Evolutionary conservation across 2,888 invertebrate genomes (phyloP).

Genomic region (Strigamia transsilvanica): DNA sequence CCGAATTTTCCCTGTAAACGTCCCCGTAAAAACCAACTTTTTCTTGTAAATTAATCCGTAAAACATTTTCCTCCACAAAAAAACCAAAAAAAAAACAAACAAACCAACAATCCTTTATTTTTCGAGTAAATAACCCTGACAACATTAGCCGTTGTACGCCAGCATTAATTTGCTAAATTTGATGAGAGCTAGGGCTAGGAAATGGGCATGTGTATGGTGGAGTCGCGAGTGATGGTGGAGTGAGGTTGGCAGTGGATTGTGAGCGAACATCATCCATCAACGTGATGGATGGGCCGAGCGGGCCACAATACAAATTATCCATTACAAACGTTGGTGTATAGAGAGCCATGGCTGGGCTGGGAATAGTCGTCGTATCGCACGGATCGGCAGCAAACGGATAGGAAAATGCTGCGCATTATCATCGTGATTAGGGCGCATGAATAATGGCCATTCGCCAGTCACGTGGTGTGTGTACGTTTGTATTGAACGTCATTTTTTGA

Average conservation of each 20-base stretch:
- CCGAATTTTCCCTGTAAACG: too few relatives aligned
- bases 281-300: slow-evolving; percentile 56
- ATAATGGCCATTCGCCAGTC: neutral
- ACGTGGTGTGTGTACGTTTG: neutral
- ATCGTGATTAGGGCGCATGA: neutral
- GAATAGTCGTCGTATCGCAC: slow-evolving; percentile 33
- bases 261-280: slow-evolving; percentile 55
- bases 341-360: slow-evolving; percentile 28
- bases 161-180: slow-evolving; percentile 16
- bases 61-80: too few relatives aligned
- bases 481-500: neutral
- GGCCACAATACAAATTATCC: slow-evolving; percentile 57
- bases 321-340: slow-evolving; percentile 52
- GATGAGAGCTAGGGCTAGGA: neutral
- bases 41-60: too few relatives aligned
- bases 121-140: neutral
- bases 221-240: neutral
- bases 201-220: neutral
- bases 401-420: neutral
- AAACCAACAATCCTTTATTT: too few relatives aligned
- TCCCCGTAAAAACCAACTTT: too few relatives aligned
- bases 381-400: neutral
- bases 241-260: slow-evolving; percentile 5
- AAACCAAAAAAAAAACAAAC: too few relatives aligned
- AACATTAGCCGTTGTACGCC: neutral